Evolutionary conservation across 2,113 vertebrate genomes (phyloP), one percentile per base, ranked within the genome.

Genomic region (Heterotilapia buettikoferi): DNA sequence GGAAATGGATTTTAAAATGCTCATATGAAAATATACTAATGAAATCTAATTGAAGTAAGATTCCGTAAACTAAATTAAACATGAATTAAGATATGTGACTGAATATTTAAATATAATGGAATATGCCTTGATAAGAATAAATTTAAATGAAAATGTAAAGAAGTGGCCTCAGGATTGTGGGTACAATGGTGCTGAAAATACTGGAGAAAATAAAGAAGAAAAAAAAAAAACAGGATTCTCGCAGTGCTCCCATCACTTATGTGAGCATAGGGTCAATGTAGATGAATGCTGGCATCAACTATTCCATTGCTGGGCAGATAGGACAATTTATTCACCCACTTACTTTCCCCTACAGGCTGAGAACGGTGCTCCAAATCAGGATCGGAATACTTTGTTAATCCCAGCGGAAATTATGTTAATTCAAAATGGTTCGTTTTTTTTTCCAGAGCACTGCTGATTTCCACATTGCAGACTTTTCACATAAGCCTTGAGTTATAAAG

Each of bases 401-500:
- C 10, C 53, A 61, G 57, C 1, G 0, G 8, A 61, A 61, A 61
- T 9, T 18, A 61, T 61, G 26, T 18, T 26, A 31, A 31, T 31
- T 61, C 14, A 18, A 5, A 29, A 9, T 26, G 54, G 6, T 26
- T 56, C 2, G 0, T 24, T 14, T 56, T 56, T 56, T 53, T n/a
- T 13, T 0, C 4, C 56, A 56, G 53, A 56, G 21, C 21, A 57
- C 54, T 57, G 54, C 6, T 57, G 21, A 14, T 26, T 57, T 57
- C 6, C 54, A 29, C 24, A 29, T 16, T 5, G 4, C 57, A 61
- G 5, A 31, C 47, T 56, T 91, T 90, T 63, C 50, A 78, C 56
- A 81, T 73, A 61, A 84, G 81, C 38, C 33, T 84, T 93, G 92
- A 92, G 80, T 83, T 76, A 63, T 91, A 90, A 93, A 93, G 38